phyloP scores from a whole-genome alignment of 1,140 invertebrate species.

The Centruroides sculpturatus region DNA sequence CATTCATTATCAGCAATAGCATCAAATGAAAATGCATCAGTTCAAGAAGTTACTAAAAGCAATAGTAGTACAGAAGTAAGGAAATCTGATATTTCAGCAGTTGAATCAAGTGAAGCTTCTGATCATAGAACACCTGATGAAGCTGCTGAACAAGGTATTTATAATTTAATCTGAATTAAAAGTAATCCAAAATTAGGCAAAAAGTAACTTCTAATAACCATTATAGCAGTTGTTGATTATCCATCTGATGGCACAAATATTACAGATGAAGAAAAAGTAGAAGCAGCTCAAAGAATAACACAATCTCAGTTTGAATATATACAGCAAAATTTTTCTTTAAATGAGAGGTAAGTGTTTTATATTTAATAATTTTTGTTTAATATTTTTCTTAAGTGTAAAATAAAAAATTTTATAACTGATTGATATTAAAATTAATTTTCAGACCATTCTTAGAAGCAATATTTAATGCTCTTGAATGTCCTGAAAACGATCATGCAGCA shows the following conservation, averaged over 20 bases:
- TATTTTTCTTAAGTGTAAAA: neutral
- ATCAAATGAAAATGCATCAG: neutral
- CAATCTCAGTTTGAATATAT: slow-evolving; percentile 10
- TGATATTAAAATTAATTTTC: slow-evolving; percentile 21
- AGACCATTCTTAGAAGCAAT: slow-evolving; percentile 81
- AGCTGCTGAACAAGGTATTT: neutral
- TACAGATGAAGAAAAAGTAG: slow-evolving; percentile 75
- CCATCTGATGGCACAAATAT: slow-evolving; percentile 43
- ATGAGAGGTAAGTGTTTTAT: slow-evolving; percentile 23
- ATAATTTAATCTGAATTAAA: too few species aligned
- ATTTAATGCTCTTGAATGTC: slow-evolving; percentile 54
- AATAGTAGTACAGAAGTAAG: neutral
- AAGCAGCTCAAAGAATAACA: slow-evolving; percentile 16
- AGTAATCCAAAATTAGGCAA: too few species aligned
- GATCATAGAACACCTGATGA: neutral
- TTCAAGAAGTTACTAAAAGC: neutral
- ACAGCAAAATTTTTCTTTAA: slow-evolving; percentile 25
- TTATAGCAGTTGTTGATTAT: neutral
- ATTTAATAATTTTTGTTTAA: neutral
- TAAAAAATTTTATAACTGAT: neutral
- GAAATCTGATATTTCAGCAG: neutral
- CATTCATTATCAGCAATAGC: neutral
- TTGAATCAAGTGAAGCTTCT: neutral
- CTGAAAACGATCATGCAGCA: slow-evolving; percentile 86
- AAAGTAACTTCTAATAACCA: neutral